Conservation (phyloP, 2,888 invertebrate species). For the Campopleginae sp. region DNA sequence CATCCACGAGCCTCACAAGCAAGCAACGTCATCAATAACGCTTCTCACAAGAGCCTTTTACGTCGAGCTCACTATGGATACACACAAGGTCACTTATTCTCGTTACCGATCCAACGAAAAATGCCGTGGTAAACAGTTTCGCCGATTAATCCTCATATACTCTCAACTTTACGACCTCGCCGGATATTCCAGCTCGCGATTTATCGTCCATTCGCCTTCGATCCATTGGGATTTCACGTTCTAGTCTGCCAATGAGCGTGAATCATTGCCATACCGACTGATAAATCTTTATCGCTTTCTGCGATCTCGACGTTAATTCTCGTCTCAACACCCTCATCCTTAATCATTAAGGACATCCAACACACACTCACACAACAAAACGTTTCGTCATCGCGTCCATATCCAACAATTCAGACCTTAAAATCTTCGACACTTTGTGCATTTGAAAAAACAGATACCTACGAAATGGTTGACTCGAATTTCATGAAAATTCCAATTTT, state of each 20-base stretch:
- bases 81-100: slow-evolving; percentile 59
- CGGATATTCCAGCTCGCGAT: slow-evolving; percentile 13
- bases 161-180: slow-evolving; percentile 42
- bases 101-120: slow-evolving; percentile 56
- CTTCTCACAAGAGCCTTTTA: slow-evolving; percentile 33
- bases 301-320: not conserved
- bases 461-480: too few relatives aligned
- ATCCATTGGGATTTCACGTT: not conserved
- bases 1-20: not conserved
- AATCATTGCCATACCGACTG: not conserved
- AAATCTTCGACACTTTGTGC: not conserved
- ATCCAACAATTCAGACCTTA: not conserved
- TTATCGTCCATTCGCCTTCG: not conserved
- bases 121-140: slow-evolving; percentile 12
- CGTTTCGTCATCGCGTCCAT: not conserved
- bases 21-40: slow-evolving; percentile 25
- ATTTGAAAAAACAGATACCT: too few relatives aligned
- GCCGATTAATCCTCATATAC: slow-evolving; percentile 52
- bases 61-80: slow-evolving; percentile 25
- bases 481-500: too few relatives aligned
- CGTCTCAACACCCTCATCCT: not conserved
- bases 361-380: not conserved
- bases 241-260: not conserved
- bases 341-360: not conserved
- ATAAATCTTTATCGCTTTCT: not conserved